A percentile compares a stretch with the other conserved stretches of the same genome.
These are phyloP conservation scores for Xenopus petersii DNA, from an alignment of 2,797 vertebrate species.

Conservation along the genomic window DNA sequence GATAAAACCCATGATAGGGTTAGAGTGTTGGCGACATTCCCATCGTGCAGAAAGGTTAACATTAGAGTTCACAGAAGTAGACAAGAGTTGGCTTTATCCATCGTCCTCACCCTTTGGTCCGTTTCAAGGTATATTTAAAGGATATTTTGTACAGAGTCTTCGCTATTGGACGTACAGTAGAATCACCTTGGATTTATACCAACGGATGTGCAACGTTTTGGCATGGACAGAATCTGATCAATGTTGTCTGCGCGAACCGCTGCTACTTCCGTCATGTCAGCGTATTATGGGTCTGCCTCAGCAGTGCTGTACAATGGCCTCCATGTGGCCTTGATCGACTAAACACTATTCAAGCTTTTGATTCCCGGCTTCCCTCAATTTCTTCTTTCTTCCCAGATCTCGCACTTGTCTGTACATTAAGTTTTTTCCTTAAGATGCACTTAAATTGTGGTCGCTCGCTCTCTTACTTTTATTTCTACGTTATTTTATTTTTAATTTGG, in stretches of 20 bases:
- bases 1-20: too few relatives aligned
- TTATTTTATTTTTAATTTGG: not conserved
- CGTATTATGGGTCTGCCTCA: not conserved
- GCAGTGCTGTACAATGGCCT: not conserved
- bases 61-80: not conserved
- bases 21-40: not conserved
- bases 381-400: not conserved
- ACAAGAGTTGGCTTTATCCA: not conserved
- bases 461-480: too few relatives aligned
- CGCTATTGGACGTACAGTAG: not conserved
- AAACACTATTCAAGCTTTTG: not conserved
- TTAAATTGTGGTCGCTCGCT: too few relatives aligned
- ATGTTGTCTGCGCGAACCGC: not conserved
- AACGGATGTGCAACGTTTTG: not conserved
- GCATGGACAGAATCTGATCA: not conserved
- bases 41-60: not conserved
- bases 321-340: too few relatives aligned
- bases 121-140: not conserved
- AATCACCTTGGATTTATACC: not conserved
- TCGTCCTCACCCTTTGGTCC: not conserved
- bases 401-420: constrained; percentile 15
- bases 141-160: not conserved
- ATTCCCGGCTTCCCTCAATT: not conserved
- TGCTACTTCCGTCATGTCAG: not conserved
- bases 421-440: not conserved